Base-by-base conservation (phyloP, 2,888 invertebrate species). In the Nomada flava region DNA sequence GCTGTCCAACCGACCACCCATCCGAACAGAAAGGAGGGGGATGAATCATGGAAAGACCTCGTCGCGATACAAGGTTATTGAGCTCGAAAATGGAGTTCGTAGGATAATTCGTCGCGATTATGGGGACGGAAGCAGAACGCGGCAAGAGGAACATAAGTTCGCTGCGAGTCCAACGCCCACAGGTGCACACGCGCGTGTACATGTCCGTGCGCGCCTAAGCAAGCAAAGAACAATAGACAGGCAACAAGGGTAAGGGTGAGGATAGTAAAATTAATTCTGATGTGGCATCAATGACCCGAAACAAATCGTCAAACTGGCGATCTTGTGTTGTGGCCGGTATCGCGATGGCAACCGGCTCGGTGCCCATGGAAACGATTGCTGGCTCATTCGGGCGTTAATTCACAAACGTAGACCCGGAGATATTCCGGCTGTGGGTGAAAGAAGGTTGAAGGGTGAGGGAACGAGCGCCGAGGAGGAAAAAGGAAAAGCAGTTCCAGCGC, bases 311-410 rank as follows among this genome's bases (percentile, higher is more conserved):
- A 92, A 89, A 93, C 91, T 92, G 72, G 80, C 78, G 92, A 93
- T 93, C 93, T 91, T 87, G 82, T 93, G 93, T 93, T 93, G 93
- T 93, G 93, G 88, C 84, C 76, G 82, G 76, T 85, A 93, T 93
- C 91, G 90, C 93, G 93, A 93, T 93, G 93, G 93, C 93, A 93
- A 93, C 93, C 88, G 82, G 80, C 67, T 73, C 72, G 86, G 89
- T 87, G 75, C 79, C 85, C 89, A 90, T 90, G 88, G 89, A 65
- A 88, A 91, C 89, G 79, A 75, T 80, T 26, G 85, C 89, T 88
- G 88, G 89, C 90, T 91, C 88, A 89, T 90, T 91, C 89, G 86
- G 87, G 83, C 85, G 89, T 88, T 89, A 89, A 91, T 91, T 90
- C 90, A 90, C 86, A 87, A 90, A 89, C 87, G 86, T 83, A 85